A percentile compares a stretch with the other conserved stretches of the same genome.
Evolutionary conservation across 2,888 invertebrate genomes (phyloP).

Genomic region (Mechanitis messenoides): DNA sequence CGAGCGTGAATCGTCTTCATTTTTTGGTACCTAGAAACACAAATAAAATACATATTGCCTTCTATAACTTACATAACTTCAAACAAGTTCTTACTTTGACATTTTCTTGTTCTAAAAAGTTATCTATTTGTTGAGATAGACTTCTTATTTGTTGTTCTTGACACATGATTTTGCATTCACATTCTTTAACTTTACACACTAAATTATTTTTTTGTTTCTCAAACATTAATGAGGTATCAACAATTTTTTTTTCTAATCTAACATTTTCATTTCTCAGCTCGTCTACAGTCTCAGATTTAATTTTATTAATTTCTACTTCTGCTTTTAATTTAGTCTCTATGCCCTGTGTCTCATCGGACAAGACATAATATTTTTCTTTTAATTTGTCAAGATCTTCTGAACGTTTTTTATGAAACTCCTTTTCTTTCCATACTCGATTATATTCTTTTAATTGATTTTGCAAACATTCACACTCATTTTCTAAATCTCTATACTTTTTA

Average conservation of each 20-base stretch:
- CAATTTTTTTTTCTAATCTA: constrained; percentile 52
- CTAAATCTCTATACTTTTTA: constrained; percentile 52
- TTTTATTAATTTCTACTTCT: constrained; percentile 59
- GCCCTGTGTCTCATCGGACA: constrained; percentile 59
- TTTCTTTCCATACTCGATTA: constrained; percentile 61
- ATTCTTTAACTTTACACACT: constrained; percentile 69
- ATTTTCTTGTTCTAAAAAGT: constrained; percentile 55
- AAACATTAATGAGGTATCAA: constrained; percentile 46
- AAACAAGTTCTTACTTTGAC: constrained; percentile 39
- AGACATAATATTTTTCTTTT: constrained; percentile 58
- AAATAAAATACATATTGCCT: background rate
- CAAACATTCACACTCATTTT: constrained; percentile 51
- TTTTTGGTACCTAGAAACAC: constrained; percentile 29
- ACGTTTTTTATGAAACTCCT: constrained; percentile 59
- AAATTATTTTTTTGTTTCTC: constrained; percentile 71
- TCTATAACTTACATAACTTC: constrained; percentile 1
- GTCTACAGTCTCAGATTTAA: constrained; percentile 51
- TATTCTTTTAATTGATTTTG: constrained; percentile 55
- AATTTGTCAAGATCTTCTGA: constrained; percentile 57
- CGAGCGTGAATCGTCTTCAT: constrained; percentile 38
- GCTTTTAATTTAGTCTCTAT: constrained; percentile 60
- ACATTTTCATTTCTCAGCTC: constrained; percentile 55
- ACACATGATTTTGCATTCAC: constrained; percentile 73
- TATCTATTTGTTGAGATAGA: constrained; percentile 71
- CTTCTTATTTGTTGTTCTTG: constrained; percentile 76